Conservation (phyloP, 2,113 vertebrate genomes). For the Fulica atra region DNA sequence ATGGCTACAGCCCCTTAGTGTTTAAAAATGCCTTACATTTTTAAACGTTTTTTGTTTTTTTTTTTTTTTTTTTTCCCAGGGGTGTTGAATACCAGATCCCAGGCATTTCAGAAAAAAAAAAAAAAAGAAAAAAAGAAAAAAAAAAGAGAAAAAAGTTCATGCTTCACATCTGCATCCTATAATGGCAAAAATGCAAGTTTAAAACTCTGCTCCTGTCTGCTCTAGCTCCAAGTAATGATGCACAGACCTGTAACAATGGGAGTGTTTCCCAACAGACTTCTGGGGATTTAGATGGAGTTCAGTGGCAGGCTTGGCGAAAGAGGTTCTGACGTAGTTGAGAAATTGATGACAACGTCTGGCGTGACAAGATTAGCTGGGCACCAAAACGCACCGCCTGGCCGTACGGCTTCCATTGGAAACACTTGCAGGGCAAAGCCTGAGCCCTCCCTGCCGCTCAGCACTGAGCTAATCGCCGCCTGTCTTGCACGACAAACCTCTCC, state of each 20-base stretch:
- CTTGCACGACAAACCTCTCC: not conserved
- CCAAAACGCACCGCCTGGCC: not conserved
- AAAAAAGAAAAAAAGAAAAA: no score
- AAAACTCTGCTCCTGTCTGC: not conserved
- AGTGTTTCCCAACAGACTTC: not conserved
- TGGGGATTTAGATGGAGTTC: not conserved
- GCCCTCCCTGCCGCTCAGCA: not conserved
- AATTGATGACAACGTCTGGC: not conserved
- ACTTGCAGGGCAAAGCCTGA: not conserved
- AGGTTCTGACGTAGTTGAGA: not conserved
- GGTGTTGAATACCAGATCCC: not conserved
- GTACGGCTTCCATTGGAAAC: not conserved
- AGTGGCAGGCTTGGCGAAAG: not conserved
- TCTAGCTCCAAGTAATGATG: not conserved
- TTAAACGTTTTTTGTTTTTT: not conserved
- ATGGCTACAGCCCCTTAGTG: accelerated
- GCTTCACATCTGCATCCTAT: not conserved
- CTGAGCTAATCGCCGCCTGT: not conserved
- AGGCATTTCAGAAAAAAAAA: not conserved
- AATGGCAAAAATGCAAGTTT: not conserved
- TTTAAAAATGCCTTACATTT: not conserved
- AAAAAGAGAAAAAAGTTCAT: not conserved
- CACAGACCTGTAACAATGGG: not conserved
- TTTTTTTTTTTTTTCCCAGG: not conserved
- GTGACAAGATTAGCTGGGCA: not conserved